Evolutionary conservation across 2,113 vertebrate species (phyloP), one percentile per base, ranked within the genome.

Genomic region (Chascanopsetta lugubris): DNA sequence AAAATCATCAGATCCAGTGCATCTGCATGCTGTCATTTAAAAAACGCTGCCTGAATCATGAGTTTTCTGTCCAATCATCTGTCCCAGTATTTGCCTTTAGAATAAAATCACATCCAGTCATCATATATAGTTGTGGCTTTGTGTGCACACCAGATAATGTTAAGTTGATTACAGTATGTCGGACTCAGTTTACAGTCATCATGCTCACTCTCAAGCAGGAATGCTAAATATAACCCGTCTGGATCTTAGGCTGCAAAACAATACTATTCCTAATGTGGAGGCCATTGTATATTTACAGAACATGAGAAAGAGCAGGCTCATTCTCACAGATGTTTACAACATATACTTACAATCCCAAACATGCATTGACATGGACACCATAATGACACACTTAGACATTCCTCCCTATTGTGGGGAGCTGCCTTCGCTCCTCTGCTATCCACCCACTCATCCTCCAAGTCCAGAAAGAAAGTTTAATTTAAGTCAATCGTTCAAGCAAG

Each of bases 261-360:
- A 83, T 75, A 56, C 69, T 55, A 61, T 72, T 71, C 48, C 76
- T 62, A 75, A 69, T 29, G 42, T 70, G 60, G 60, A 84, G 25
- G 21, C 69, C 65, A 70, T 75, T 83, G 76, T 83, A 57, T 86
- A 85, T 89, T 87, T 89, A 83, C 50, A 68, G 82, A 80, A 66
- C 79, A 66, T 57, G 86, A 85, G 63, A 72, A 85, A 82, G 84
- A 77, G 56, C 82, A 78, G 73, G 20, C 58, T 67, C 58, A 27
- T 81, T 72, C 67, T 59, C 58, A 70, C 68, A 84, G 79, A 88
- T 81, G 72, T 82, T 75, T 86, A 83, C 75, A 85, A 75, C 65
- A 70, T 89, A 82, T 82, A 82, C 82, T 85, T 85, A 84, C 76
- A 85, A 75, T 81, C 62, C 82, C 81, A 83, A 87, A 77, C 87